These are phyloP conservation scores for Mohoua ochrocephala DNA, from an alignment of 2,113 vertebrate species.

Conservation along the genomic window DNA sequence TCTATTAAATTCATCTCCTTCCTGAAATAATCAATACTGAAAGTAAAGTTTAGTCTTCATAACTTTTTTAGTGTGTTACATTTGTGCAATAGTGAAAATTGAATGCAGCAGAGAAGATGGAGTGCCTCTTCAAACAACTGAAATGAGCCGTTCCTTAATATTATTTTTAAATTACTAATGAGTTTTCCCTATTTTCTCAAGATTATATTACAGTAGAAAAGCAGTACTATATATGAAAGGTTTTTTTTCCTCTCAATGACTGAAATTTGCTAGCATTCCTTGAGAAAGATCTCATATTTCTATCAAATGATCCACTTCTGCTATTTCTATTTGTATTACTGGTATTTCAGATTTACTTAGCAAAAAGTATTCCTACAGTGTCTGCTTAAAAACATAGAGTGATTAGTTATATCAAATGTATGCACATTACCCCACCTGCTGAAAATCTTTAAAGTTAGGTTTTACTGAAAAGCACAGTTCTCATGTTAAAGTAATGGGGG, in stretches of 20 bases:
- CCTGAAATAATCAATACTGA: neutral
- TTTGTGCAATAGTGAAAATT: neutral
- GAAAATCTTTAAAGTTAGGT: neutral
- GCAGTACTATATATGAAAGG: neutral
- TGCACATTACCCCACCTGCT: neutral
- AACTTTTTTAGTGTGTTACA: neutral
- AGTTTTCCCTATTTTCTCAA: neutral
- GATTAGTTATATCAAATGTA: neutral
- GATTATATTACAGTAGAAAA: neutral
- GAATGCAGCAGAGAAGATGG: neutral
- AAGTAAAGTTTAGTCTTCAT: neutral
- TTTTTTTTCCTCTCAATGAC: neutral
- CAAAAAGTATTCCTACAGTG: neutral
- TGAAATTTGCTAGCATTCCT: neutral
- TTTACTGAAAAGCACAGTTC: neutral
- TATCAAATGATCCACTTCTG: conserved; percentile 17
- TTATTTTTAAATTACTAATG: neutral
- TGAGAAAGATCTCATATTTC: neutral
- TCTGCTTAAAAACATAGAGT: neutral
- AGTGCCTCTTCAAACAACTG: neutral
- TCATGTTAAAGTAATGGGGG: neutral
- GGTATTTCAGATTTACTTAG: conserved; percentile 21
- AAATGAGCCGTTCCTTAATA: neutral
- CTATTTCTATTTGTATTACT: neutral
- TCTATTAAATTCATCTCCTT: neutral